Conservation (phyloP, 2,797 vertebrate species). For the Craterocephalus amniculus region DNA sequence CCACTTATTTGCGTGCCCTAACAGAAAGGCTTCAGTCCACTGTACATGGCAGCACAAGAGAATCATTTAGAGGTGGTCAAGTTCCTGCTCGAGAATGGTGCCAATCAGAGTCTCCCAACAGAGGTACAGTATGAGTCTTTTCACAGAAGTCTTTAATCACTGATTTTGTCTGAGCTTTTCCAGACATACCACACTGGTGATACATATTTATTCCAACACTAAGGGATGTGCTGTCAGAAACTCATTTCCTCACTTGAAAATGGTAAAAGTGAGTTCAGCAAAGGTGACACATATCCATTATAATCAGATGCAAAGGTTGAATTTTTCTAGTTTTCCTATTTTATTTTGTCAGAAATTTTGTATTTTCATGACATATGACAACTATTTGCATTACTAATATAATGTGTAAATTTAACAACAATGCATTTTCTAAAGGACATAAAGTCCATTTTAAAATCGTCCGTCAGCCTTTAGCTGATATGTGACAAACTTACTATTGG, state of each 20-base stretch:
- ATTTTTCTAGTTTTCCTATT: no score
- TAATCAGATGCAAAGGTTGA: neutral
- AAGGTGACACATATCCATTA: neutral
- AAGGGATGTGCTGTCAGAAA: neutral
- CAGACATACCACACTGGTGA: neutral
- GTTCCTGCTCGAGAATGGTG: slow-evolving; percentile 95
- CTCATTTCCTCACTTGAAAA: neutral
- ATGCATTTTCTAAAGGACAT: neutral
- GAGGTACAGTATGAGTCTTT: slow-evolving; percentile 86
- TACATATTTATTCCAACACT: neutral
- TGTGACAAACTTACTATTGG: neutral
- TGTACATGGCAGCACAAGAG: slow-evolving; percentile 98
- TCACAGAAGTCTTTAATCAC: neutral
- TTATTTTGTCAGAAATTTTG: no score
- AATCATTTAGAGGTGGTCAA: slow-evolving; percentile 98
- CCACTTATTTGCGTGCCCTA: slow-evolving; percentile 19
- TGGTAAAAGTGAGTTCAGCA: neutral
- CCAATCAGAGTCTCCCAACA: slow-evolving; percentile 96
- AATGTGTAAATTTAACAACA: neutral
- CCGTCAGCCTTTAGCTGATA: neutral
- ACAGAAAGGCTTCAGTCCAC: slow-evolving; percentile 98
- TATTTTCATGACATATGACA: neutral
- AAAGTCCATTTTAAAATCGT: neutral
- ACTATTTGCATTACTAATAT: neutral
- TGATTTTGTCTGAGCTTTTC: neutral